phyloP scores from a whole-genome alignment of 2,888 invertebrate genomes.

The Macaria notata region DNA sequence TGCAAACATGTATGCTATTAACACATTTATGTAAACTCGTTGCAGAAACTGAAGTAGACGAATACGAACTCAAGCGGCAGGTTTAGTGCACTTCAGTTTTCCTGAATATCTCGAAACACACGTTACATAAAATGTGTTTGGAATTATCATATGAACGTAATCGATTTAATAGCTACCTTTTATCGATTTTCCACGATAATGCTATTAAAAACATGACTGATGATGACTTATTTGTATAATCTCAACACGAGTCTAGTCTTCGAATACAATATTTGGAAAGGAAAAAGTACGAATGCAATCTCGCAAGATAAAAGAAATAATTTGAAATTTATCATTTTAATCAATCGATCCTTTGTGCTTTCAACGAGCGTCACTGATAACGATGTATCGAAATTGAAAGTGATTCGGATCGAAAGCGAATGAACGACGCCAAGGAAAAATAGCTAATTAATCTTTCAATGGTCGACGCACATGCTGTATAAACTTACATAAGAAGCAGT shows the following conservation, averaged over 20 bases:
- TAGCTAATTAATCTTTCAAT: conserved; percentile 44
- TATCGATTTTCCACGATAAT: conserved; percentile 2
- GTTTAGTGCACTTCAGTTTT: conserved; percentile 16
- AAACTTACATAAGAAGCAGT: conserved; percentile 27
- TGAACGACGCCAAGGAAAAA: conserved; percentile 44
- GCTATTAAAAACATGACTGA: conserved; percentile 6
- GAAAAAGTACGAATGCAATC: conserved; percentile 3
- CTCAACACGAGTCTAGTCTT: neutral
- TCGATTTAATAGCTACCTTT: conserved; percentile 1
- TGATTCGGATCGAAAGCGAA: conserved; percentile 47
- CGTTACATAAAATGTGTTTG: conserved; percentile 11
- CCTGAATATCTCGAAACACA: conserved; percentile 14
- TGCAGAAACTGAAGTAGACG: conserved; percentile 22
- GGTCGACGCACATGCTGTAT: conserved; percentile 23
- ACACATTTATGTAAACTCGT: conserved; percentile 23
- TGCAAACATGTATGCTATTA: conserved; percentile 14
- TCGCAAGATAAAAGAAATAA: conserved; percentile 13
- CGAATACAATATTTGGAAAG: neutral
- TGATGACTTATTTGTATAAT: neutral
- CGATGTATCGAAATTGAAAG: conserved; percentile 41
- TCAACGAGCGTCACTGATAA: conserved; percentile 39
- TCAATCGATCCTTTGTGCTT: conserved; percentile 39
- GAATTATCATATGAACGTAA: conserved; percentile 2
- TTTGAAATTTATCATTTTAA: conserved; percentile 35
- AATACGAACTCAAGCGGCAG: conserved; percentile 35